phyloP scores from a whole-genome alignment of 1,140 invertebrate species.

The Drosophila trapezifrons region DNA sequence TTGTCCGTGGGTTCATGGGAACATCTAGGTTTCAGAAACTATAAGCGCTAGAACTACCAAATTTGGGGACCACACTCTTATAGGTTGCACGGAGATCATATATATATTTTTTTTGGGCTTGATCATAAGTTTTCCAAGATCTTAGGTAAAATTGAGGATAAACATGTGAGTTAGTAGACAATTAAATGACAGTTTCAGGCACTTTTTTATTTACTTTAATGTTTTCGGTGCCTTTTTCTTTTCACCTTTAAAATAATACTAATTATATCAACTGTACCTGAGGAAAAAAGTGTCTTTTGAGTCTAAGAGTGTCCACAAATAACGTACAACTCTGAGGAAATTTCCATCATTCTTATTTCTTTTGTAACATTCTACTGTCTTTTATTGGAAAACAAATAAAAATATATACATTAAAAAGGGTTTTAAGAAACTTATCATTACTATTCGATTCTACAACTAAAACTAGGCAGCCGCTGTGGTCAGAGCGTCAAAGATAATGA shows the following conservation, averaged over 20 bases:
- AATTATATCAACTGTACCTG: no score
- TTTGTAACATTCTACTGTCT: not conserved
- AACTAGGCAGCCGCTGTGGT: not conserved
- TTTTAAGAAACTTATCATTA: not conserved
- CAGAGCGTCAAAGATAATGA: conserved; percentile 27
- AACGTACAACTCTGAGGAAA: not conserved
- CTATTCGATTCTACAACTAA: not conserved
- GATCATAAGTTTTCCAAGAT: not conserved
- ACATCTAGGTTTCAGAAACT: no score
- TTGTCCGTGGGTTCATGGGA: no score
- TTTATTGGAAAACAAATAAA: conserved; percentile 3
- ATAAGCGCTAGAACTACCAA: not conserved
- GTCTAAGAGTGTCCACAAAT: no score
- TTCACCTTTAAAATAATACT: no score
- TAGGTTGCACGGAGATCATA: no score
- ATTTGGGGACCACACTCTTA: not conserved
- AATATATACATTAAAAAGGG: not conserved
- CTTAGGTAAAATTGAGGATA: not conserved
- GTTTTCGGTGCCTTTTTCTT: no score
- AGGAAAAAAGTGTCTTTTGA: no score
- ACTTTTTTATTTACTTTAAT: no score
- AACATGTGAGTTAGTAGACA: not conserved
- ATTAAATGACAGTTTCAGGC: not conserved
- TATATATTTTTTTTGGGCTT: not conserved
- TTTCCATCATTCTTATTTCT: not conserved